Conservation (phyloP, 2,113 vertebrate genomes). For the Cyanocitta stelleri region DNA sequence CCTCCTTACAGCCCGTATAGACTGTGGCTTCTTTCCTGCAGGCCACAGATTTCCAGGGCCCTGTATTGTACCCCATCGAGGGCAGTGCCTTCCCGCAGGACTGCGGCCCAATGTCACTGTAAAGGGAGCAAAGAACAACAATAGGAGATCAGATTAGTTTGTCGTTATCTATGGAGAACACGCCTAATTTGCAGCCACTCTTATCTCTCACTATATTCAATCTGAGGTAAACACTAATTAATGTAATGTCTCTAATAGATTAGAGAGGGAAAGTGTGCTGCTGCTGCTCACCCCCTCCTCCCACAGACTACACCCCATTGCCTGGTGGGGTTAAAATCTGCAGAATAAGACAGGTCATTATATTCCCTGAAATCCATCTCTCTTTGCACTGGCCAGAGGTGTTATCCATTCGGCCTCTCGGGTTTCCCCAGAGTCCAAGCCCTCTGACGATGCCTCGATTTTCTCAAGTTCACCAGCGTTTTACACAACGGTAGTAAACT, state of each 20-base stretch:
- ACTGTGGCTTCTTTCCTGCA: background rate
- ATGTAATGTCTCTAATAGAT: background rate
- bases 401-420: background rate
- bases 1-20: fast-evolving
- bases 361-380: background rate
- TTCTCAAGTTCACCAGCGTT: background rate
- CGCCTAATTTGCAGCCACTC: background rate
- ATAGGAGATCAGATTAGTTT: background rate
- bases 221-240: constrained; percentile 22
- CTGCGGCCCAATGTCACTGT: background rate
- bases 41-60: background rate
- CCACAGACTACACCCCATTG: background rate
- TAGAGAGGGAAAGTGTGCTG: background rate
- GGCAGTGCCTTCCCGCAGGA: background rate
- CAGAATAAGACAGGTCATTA: background rate
- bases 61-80: fast-evolving
- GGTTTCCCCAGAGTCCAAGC: background rate
- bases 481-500: too few relatives aligned
- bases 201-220: background rate
- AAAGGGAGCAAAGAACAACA: background rate
- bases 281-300: background rate
- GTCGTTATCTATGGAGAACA: background rate
- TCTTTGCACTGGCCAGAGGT: background rate
- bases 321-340: background rate
- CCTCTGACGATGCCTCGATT: background rate